phyloP scores from a whole-genome alignment of 2,888 invertebrate genomes.

The Scrobipalpa atriplicella region DNA sequence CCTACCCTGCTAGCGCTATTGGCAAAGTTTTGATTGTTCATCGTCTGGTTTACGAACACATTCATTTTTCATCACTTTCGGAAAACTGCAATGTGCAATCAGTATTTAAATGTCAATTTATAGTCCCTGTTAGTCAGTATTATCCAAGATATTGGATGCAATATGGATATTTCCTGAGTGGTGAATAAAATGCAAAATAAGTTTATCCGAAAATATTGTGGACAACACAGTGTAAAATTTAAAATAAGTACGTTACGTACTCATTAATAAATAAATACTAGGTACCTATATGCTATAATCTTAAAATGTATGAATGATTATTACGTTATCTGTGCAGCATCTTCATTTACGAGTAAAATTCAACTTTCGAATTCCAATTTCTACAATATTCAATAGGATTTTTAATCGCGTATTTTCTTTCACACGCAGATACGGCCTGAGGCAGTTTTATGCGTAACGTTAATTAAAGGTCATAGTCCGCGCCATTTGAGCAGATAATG shows the following conservation, averaged over 20 bases:
- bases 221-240: too few species aligned
- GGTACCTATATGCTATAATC: too few species aligned
- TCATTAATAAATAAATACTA: too few species aligned
- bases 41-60: background rate
- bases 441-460: background rate
- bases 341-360: too few species aligned
- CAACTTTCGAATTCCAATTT: background rate
- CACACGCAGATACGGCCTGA: background rate
- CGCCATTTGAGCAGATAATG: constrained; percentile 13
- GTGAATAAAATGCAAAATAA: too few species aligned
- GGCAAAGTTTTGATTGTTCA: constrained; percentile 21
- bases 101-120: background rate
- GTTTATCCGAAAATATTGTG: too few species aligned
- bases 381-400: too few species aligned
- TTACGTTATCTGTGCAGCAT: too few species aligned
- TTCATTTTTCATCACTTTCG: constrained; percentile 18
- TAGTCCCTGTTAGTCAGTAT: background rate
- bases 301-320: too few species aligned
- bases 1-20: background rate
- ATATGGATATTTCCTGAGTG: background rate
- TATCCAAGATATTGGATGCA: background rate
- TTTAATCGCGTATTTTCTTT: background rate
- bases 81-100: constrained; percentile 5
- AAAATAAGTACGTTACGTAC: too few species aligned
- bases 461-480: constrained; percentile 5